Evolutionary conservation across 2,797 vertebrate genomes (phyloP), one percentile per base, ranked within the genome.

Genomic region (Streptopelia turtur): DNA sequence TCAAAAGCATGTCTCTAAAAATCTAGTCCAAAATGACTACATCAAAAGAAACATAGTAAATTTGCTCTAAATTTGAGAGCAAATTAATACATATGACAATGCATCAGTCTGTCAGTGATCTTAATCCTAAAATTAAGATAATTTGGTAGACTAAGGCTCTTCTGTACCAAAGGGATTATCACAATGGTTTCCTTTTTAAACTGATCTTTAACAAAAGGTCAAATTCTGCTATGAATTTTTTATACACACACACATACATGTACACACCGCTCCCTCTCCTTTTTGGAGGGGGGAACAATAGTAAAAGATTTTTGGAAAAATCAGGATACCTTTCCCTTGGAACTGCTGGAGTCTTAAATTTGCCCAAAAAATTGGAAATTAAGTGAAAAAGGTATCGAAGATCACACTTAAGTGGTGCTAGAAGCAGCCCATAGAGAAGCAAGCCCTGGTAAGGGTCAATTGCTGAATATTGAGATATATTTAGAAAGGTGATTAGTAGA

Each of bases 81-180:
- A 91, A 90, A 87, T 80, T 10, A 94, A 92, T 50, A 91, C 37
- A 93, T 94, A 94, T 50, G 39, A 47, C 70, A 83, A 64, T 23
- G 28, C 39, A 69, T 83, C 76, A 88, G 30, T 87, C 39, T 93
- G 59, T 59, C 39, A 93, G 59, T 63, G 83, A 89, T 66, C 35
- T 77, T 87, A 92, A 92, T 75, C 47, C 8, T 7, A 72, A 95
- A 93, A 87, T 87, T 83, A 93, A 33, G 52, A 91, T 74, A 7
- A 60, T 70, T 63, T 90, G 43, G 71, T 39, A 93, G 41, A 59
- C 50, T 35, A 52, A 80, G 24, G 23, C 31, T 75, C 31, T 81
- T 88, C 52, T 84, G 39, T 77, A 94, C 33, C 21, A 76, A 69
- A 72, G 39, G 7, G 52, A 81, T 84, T 76, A 88, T 41, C 28